These are phyloP conservation scores for Mola mola DNA, from an alignment of 2,113 vertebrate species.

Conservation along the genomic window DNA sequence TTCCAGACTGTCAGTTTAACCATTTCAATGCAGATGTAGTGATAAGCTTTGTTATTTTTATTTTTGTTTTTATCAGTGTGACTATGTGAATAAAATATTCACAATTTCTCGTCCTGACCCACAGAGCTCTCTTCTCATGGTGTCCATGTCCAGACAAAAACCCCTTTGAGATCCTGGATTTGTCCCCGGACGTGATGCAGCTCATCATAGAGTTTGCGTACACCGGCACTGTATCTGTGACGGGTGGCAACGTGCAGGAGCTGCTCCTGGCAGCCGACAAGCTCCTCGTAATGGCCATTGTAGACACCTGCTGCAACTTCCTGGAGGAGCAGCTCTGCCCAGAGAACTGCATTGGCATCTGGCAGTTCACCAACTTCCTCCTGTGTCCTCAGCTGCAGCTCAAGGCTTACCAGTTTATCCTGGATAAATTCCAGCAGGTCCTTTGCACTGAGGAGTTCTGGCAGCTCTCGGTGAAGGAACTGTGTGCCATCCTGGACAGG, in stretches of 20 bases:
- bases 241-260: slow-evolving; percentile 71
- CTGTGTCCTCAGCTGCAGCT: slow-evolving; percentile 65
- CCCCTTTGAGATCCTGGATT: background rate
- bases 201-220: slow-evolving; percentile 59
- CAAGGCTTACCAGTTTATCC: slow-evolving; percentile 81
- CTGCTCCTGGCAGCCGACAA: slow-evolving; percentile 82
- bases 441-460: slow-evolving; percentile 79
- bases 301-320: slow-evolving; percentile 81
- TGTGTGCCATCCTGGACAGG: slow-evolving; percentile 77
- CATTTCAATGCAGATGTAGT: too few species aligned
- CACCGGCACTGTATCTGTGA: slow-evolving; percentile 60
- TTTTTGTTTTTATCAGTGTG: too few species aligned
- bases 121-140: slow-evolving; percentile 22
- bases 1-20: too few species aligned
- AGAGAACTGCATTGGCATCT: slow-evolving; percentile 81
- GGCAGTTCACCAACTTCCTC: slow-evolving; percentile 62
- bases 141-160: background rate
- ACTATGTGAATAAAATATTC: too few species aligned
- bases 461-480: slow-evolving; percentile 79
- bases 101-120: too few species aligned
- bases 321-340: slow-evolving; percentile 77
- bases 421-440: slow-evolving; percentile 82
- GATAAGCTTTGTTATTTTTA: too few species aligned
- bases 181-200: slow-evolving; percentile 36
- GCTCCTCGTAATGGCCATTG: slow-evolving; percentile 77